Base-by-base conservation (phyloP, 1,140 invertebrate species). In the Daktulosphaira vitifoliae region DNA sequence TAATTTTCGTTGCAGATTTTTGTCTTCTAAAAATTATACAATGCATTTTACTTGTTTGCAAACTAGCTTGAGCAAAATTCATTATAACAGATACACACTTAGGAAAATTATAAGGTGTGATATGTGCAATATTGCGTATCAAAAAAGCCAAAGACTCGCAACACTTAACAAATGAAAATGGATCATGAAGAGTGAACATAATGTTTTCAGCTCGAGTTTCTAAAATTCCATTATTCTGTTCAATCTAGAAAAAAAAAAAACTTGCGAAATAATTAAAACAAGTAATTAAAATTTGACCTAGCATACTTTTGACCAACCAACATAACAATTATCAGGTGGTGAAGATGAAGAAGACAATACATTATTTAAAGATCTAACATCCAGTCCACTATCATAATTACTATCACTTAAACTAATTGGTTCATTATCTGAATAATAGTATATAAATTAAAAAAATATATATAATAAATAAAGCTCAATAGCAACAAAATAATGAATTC, bases 101-200 rank as follows among this genome's bases (percentile, higher is more conserved):
- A 68, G 90, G 85, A 70, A 92, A 91, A 74, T 93, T 94, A 72
- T 93, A 90, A 0, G 93, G 93, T 3, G 94, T 98, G 13, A 98
- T 91, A 73, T 98, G 94, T 22, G 91, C 93, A 25, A 93, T 89
- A 76, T 98, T 96, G 56, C 94, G 79, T 1, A 98, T 88, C 23
- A 98, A 80, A 73, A 98, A 96, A 2, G 89, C 86, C 5, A 99
- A 76, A 65, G 90, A 93, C 71, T 98, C 94, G 73, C 88, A 90
- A 70, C 90, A 93, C 74, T 94, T 94, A 11, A 92, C 80, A 5
- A 95, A 78, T 1, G 90, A 85, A 68, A 81, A 82, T 1, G 86
- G 81, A 71, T 93, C 89, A 74, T 94, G 90, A 1, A 82, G 79
- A 44, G 25, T 51, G 22, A 54, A 62, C 15, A 11, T 62, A 46